These are phyloP conservation scores for Iphiclides podalirius DNA, from an alignment of 2,888 invertebrate genomes.

Conservation along the genomic window DNA sequence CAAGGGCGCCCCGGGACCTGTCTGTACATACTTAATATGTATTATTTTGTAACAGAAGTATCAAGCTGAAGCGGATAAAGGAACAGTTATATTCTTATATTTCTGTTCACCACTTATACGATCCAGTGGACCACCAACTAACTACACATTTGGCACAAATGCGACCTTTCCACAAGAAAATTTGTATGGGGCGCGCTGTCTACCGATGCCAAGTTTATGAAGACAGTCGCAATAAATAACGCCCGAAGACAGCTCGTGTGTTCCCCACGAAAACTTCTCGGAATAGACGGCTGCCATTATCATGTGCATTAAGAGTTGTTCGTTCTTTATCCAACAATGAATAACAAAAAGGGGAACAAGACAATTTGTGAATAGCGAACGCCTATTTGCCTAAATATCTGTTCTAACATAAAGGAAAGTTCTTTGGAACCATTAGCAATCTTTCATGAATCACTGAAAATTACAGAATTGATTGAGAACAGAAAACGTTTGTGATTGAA, in stretches of 20 bases:
- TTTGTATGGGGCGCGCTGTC: constrained; percentile 10
- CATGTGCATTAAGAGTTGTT: constrained; percentile 9
- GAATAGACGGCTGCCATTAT: constrained; percentile 12
- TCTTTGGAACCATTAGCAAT: background rate
- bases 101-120: too few species aligned
- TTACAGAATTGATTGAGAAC: too few species aligned
- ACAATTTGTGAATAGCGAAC: background rate
- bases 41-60: too few species aligned
- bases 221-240: constrained; percentile 15
- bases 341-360: background rate
- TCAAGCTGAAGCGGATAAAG: too few species aligned
- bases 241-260: constrained; percentile 6
- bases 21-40: too few species aligned
- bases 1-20: too few species aligned
- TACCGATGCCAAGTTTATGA: constrained; percentile 12
- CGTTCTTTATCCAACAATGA: background rate
- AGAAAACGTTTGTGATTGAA: too few species aligned
- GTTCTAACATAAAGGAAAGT: background rate
- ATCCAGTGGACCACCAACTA: background rate
- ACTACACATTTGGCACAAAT: constrained; percentile 3
- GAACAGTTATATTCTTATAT: too few species aligned
- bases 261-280: background rate
- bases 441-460: too few species aligned
- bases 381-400: background rate
- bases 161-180: constrained; percentile 1